Base-by-base conservation (phyloP, 2,113 vertebrate species). In the Mugil cephalus region DNA sequence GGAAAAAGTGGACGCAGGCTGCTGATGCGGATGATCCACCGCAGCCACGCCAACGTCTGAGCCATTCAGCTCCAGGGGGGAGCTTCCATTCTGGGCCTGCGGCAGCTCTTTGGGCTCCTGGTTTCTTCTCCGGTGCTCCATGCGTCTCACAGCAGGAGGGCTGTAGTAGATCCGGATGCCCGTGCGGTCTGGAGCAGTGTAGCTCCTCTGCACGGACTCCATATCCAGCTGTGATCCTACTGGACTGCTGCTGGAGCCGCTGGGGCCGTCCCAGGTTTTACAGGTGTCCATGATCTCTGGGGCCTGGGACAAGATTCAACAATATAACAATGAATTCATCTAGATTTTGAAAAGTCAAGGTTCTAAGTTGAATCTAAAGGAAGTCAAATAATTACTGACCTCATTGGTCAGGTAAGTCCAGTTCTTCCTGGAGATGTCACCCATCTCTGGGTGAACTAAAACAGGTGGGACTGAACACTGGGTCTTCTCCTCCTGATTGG, bases 101-200 rank as follows among this genome's bases (percentile, higher is more conserved):
- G 63, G 79, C 0, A 38, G 19, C 42, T 73, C 73, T 39, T 15
- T 45, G 30, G 12, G 39, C 55, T 83, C 74, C 77, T 84, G 83
- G 72, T 38, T 56, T 43, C 70, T 89, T 76, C 50, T 94, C 77
- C 0, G 92, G 89, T 82, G 94, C 90, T 60, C 95, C 91, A 0
- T 93, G 87, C 92, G 96, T 69, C 98, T 94, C 30, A 95, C 93
- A 15, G 97, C 93, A 0, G 97, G 98, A 0, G 98, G 98, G 78
- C 97, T 99, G 78, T 98, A 99, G 90, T 99, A 99, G 80, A 99
- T 98, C 1, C 98, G 94, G 77, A 99, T 98, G 64, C 97, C 96
- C 0, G 97, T 98, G 88, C 96, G 96, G 88, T 99, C 98, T 0
- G 98, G 98, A 0, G 97, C 97, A 0, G 98, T 99, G 89, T 96